Percentiles rank a stretch among this genome's conserved stretches.
These are phyloP conservation scores for Antedon bifida DNA, from an alignment of 35 echinoderm and acorn worm genomes.

Conservation along the genomic window DNA sequence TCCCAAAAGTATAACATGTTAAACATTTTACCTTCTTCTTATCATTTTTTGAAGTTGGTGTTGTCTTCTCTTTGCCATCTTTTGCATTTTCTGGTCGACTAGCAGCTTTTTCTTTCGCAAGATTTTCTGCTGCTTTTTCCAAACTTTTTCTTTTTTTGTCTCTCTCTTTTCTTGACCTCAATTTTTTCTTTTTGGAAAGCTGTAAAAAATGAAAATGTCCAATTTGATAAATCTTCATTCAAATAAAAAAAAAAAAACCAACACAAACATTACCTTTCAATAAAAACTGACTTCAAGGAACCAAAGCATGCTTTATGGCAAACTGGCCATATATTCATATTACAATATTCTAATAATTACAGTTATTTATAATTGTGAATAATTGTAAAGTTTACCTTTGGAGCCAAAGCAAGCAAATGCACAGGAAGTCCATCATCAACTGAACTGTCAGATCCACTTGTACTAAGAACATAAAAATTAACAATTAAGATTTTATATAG, in stretches of 20 bases:
- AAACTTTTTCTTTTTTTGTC: slow-evolving; percentile 70
- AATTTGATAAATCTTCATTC: no score
- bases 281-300: no score
- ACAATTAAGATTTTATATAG: background rate
- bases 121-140: slow-evolving; percentile 48
- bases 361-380: no score
- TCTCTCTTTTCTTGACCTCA: slow-evolving; percentile 78
- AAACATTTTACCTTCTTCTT: slow-evolving; percentile 34
- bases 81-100: background rate
- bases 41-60: slow-evolving; percentile 37
- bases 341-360: no score
- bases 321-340: no score
- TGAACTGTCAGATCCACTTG: slow-evolving; percentile 97
- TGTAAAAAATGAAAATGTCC: slow-evolving; percentile 9
- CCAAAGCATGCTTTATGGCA: no score
- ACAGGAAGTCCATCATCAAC: slow-evolving; percentile 94
- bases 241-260: no score
- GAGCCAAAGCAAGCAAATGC: slow-evolving; percentile 75
- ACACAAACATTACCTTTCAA: no score
- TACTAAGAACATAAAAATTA: slow-evolving; percentile 38
- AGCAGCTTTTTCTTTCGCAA: slow-evolving; percentile 23
- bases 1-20: no score
- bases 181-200: slow-evolving; percentile 90
- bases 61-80: slow-evolving; percentile 36
- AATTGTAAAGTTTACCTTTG: slow-evolving; percentile 53